These are phyloP conservation scores for Myanophis thanlyinensis DNA, from an alignment of 2,113 vertebrate genomes.

Conservation along the genomic window DNA sequence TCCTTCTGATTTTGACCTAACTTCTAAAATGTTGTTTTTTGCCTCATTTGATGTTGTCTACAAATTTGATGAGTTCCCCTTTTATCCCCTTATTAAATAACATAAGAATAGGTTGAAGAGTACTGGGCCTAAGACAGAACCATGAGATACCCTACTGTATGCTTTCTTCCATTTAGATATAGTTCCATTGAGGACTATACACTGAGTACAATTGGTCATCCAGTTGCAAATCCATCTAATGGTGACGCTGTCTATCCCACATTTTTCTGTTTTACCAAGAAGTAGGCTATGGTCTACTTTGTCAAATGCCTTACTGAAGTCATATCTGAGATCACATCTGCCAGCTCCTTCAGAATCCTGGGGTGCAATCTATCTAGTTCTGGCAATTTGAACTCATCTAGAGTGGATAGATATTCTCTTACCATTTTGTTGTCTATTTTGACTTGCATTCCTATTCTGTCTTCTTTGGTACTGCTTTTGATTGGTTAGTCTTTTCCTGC, in stretches of 20 bases:
- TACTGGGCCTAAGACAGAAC: too few species aligned
- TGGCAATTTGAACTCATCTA: not conserved
- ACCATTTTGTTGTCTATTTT: not conserved
- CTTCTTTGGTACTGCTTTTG: not conserved
- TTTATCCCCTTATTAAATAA: not conserved
- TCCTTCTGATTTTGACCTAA: not conserved
- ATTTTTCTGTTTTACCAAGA: not conserved
- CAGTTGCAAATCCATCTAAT: not conserved
- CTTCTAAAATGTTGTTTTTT: not conserved
- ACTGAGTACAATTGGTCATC: not conserved
- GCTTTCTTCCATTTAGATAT: not conserved
- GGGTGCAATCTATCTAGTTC: not conserved
- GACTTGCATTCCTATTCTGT: not conserved
- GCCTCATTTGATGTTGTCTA: not conserved
- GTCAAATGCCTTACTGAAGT: not conserved
- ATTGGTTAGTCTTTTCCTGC: not conserved
- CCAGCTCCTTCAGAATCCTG: not conserved
- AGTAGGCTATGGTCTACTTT: not conserved
- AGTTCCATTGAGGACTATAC: not conserved
- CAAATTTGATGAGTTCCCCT: not conserved
- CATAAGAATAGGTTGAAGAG: not conserved
- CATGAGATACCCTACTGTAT: not conserved
- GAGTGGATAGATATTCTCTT: not conserved
- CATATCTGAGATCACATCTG: not conserved
- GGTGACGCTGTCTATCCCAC: not conserved